phyloP scores from a whole-genome alignment of 2,113 vertebrate species.

The Numenius arquata region DNA sequence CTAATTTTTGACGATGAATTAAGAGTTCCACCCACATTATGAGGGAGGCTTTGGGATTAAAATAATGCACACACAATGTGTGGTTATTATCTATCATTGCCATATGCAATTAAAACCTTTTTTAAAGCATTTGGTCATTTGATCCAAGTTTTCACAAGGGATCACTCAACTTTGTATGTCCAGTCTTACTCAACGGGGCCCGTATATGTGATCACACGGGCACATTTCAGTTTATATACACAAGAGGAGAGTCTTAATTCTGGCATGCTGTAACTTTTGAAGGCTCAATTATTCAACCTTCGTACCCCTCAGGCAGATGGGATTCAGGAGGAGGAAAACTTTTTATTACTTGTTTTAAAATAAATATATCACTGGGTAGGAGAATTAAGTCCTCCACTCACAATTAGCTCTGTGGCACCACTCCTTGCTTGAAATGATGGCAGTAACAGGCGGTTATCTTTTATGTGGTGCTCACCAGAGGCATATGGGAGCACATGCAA shows the following conservation, averaged over 20 bases:
- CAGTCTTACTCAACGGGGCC: not conserved
- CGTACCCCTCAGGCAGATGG: slow-evolving; percentile 55
- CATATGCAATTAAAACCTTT: not conserved
- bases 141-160: not conserved
- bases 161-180: not conserved
- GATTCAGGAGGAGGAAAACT: slow-evolving; percentile 40
- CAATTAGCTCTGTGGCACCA: not conserved
- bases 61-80: not conserved
- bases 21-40: not conserved
- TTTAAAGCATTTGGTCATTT: not conserved
- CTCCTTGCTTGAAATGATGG: not conserved
- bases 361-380: slow-evolving; percentile 32
- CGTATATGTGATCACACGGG: not conserved
- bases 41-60: not conserved
- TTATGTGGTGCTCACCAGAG: not conserved
- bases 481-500: not conserved
- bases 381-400: slow-evolving; percentile 44
- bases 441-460: not conserved
- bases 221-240: not conserved
- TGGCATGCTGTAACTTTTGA: not conserved
- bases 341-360: slow-evolving; percentile 52
- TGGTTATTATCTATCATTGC: not conserved
- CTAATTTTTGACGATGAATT: not conserved
- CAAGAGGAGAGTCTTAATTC: not conserved
- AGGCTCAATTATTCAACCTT: slow-evolving; percentile 3